phyloP scores from a whole-genome alignment of 2,888 invertebrate species.

The Cantharis nigra region DNA sequence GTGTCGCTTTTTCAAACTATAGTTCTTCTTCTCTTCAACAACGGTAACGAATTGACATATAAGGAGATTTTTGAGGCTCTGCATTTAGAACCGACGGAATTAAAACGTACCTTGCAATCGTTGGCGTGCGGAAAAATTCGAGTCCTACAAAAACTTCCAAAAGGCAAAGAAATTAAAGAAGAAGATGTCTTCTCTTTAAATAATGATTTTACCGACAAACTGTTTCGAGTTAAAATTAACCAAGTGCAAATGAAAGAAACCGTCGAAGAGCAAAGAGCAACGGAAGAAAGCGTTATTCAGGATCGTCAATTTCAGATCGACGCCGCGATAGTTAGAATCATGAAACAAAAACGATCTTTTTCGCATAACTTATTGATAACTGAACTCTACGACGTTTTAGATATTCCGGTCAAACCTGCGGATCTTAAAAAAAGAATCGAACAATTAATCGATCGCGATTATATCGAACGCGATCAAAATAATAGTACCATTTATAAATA shows the following conservation, averaged over 20 bases:
- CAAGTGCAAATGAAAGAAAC: slow-evolving; percentile 84
- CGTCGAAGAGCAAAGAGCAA: slow-evolving; percentile 87
- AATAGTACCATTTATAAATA: slow-evolving; percentile 79
- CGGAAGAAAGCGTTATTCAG: slow-evolving; percentile 95
- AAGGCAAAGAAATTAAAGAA: slow-evolving; percentile 84
- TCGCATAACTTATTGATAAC: slow-evolving; percentile 93
- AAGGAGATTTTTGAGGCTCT: slow-evolving; percentile 87
- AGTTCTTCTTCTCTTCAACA: slow-evolving; percentile 90
- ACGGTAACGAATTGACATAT: slow-evolving; percentile 75
- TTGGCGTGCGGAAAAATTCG: slow-evolving; percentile 91
- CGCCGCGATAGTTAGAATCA: slow-evolving; percentile 96
- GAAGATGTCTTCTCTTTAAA: slow-evolving; percentile 84
- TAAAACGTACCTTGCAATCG: slow-evolving; percentile 91
- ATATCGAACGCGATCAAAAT: slow-evolving; percentile 96
- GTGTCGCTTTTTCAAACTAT: slow-evolving; percentile 96
- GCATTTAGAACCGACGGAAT: slow-evolving; percentile 89
- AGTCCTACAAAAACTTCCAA: slow-evolving; percentile 83
- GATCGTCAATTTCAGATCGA: slow-evolving; percentile 99
- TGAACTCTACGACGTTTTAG: slow-evolving; percentile 93
- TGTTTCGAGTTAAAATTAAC: slow-evolving; percentile 97
- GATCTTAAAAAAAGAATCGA: slow-evolving; percentile 98
- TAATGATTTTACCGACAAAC: slow-evolving; percentile 88
- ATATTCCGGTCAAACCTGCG: slow-evolving; percentile 96
- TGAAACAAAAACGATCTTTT: slow-evolving; percentile 96
- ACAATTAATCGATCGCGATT: slow-evolving; percentile 96